Percentiles rank a stretch among this genome's conserved stretches.
These are phyloP conservation scores for Lycaon pictus DNA, from an alignment of 2,113 vertebrate species.

Conservation along the genomic window DNA sequence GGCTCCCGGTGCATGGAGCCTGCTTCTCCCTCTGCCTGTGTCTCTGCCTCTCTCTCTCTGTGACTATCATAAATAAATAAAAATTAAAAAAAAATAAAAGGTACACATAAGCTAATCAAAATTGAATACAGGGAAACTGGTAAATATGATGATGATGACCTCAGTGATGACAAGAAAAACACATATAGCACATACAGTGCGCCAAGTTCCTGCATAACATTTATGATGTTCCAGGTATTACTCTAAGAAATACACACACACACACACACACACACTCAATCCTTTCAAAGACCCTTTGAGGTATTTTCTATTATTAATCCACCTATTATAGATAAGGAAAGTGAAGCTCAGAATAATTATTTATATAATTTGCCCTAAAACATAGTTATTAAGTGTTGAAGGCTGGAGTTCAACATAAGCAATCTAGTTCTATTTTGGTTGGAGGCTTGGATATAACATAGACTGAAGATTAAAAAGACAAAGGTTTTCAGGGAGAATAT, in stretches of 20 bases:
- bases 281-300: constrained; percentile 33
- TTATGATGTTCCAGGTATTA: not conserved
- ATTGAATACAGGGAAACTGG: constrained; percentile 18
- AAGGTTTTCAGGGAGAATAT: constrained; percentile 8
- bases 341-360: constrained; percentile 2
- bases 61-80: no score
- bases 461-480: not conserved
- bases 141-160: constrained; percentile 11
- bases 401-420: not conserved
- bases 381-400: constrained; percentile 13
- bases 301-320: constrained; percentile 13
- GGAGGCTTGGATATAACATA: constrained; percentile 4
- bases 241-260: constrained; percentile 57
- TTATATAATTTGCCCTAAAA: constrained; percentile 4
- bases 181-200: not conserved
- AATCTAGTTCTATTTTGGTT: constrained; percentile 15
- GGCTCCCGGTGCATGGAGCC: no score
- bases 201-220: no score
- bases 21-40: no score
- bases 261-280: constrained; percentile 2
- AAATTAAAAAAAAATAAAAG: not conserved
- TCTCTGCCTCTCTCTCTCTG: no score
- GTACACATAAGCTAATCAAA: constrained; percentile 11
- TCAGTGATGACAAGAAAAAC: not conserved
- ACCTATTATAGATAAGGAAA: constrained; percentile 17